Evolutionary conservation across 2,113 vertebrate species (phyloP), one percentile per base, ranked within the genome.

Genomic region (Pituophis catenifer): DNA sequence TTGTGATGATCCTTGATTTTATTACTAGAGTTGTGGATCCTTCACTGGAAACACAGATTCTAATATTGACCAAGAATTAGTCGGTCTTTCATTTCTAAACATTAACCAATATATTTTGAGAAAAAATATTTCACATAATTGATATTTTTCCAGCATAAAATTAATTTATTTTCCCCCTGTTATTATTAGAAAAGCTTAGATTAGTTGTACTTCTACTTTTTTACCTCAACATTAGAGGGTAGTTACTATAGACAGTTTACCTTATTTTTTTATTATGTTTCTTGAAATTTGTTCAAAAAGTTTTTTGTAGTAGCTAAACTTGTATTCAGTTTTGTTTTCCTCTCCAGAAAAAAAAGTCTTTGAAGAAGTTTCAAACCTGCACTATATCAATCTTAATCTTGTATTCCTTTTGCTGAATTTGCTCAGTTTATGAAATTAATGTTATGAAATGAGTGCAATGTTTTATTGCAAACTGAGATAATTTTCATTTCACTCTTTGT

Each of bases 381-480:
- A 48, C 17, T 48, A 7, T 54, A 89, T 81, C 21, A 54, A 33
- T 81, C 33, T 88, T 57, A 55, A 89, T 58, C 89, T 81, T 81
- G 24, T 44, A 89, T 92, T 81, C 21, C n/a, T 89, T 92, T 88
- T 89, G 87, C 88, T 89, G 87, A 81, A 24, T 81, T 33, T 92
- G 52, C 53, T 75, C 59, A 92, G 87, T 58, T 38, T 89, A 54
- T 29, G 17, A 70, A 81, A 57, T 92, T 89, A 55, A 89, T 21
- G 53, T 48, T 75, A 92, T 85, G 53, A 9, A 62, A 75, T 57
- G 12, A 33, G n/a, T 33, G 11, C 24, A 81, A 4, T 52, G 50
- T 70, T 89, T 81, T 81, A 92, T 81, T 44, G n/a, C 58, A 26
- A 48, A 54, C 21, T 87, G 48, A 65, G 29, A n/a, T 87, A 29